Evolutionary conservation across 23 tunicate species (phyloP), one percentile per base, ranked within the genome.

Genomic region (Trididemnum clinides): DNA sequence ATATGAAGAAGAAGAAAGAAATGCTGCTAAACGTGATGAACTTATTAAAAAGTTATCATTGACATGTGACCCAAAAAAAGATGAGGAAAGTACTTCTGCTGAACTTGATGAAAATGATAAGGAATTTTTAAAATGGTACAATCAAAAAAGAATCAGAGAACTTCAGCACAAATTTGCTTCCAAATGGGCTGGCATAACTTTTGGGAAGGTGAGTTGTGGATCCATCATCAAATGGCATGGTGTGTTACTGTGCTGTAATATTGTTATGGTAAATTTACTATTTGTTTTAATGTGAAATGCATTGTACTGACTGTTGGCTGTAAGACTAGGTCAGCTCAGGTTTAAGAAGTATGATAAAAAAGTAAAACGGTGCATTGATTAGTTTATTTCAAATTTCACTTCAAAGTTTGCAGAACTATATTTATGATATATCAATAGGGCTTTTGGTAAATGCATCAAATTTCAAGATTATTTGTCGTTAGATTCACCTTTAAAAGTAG

Each of bases 141-240:
- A 87, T 34, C 59, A 81, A 59, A 94, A 87, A 51, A 71, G 98
- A 51, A 88, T 94, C 2, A 5, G 72, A 62, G 98, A 94, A 76
- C 34, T 94, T 71, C 90, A 89, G 36, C 81, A 85, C 50, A 94
- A 89, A 71, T 89, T 88, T 75, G 93, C 94, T 26, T 51, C 90
- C 51, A 80, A 64, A 37, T 94, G 91, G 90, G 72, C 88, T 57
- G 86, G 88, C 0, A 74, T 93, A 0, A 74, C 90, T 3, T 94
- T 94, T 75, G 98, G 98, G 32, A 85, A 94, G 78, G 94, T 89
- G 71, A 28, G 74, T 7, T n/a, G n/a, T n/a, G n/a, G n/a, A n/a
- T n/a, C n/a, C n/a, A n/a, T n/a, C n/a, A n/a, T n/a, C n/a, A n/a
- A n/a, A n/a, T n/a, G n/a, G n/a, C n/a, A n/a, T n/a, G n/a, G n/a